phyloP scores from a whole-genome alignment of 1,140 invertebrate genomes.

The Melipona quadrifasciata region DNA sequence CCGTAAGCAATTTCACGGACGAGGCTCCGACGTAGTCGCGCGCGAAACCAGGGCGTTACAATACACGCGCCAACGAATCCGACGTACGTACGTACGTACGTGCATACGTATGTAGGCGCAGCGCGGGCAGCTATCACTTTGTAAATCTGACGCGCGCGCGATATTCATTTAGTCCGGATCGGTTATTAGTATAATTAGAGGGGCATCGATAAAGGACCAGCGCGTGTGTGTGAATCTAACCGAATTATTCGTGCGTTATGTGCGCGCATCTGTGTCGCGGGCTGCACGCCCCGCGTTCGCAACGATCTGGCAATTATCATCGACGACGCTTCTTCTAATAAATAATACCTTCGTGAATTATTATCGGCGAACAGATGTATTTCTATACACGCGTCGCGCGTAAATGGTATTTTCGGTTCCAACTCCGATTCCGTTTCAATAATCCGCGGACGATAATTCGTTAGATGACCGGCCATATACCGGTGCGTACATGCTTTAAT shows the following conservation, averaged over 20 bases:
- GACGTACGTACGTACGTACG: background rate
- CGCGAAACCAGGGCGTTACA: background rate
- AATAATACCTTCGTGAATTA: constrained; percentile 30
- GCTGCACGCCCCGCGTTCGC: too few species aligned
- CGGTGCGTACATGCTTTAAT: background rate
- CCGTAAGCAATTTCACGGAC: background rate
- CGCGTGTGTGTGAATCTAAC: constrained; percentile 23
- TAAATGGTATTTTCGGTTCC: too few species aligned
- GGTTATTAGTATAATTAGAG: constrained; percentile 49
- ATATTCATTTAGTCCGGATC: constrained; percentile 34
- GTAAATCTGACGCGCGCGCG: constrained; percentile 35
- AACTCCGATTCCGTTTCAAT: background rate
- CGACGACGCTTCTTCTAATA: constrained; percentile 24
- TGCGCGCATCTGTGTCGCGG: constrained; percentile 10
- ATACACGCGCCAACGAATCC: background rate
- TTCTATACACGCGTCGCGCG: too few species aligned
- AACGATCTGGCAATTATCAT: constrained; percentile 14
- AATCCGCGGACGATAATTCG: constrained; percentile 1
- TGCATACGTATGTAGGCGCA: too few species aligned
- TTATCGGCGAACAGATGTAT: background rate
- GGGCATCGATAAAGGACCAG: constrained; percentile 16
- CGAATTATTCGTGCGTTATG: constrained; percentile 16
- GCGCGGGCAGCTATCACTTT: constrained; percentile 18
- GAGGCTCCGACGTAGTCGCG: background rate
- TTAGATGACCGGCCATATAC: background rate